Base-by-base conservation (phyloP, 2,888 invertebrate genomes). In the Lydus trimaculatus region DNA sequence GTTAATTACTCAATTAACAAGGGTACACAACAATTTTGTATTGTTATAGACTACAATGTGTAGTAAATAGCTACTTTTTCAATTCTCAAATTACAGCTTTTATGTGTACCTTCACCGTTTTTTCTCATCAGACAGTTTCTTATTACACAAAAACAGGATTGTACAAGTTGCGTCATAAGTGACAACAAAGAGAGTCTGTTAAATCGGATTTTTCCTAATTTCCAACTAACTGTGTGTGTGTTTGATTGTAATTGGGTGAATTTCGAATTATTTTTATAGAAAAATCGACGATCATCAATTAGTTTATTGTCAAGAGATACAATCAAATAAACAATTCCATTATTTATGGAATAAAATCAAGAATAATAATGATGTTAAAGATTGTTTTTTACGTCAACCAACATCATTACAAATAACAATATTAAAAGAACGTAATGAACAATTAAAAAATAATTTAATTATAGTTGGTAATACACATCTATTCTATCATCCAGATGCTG, bases 401-500 rank as follows among this genome's bases (percentile, higher is more conserved):
- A 93, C 93, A 6, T 90, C 90, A 6, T 83, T 91, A 31, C 90
- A 91, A 84, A 89, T 87, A 17, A 71, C 74, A 7, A 81, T 88
- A 64, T 83, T 94, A 23, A 83, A 86, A 71, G 89, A 89, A n/a
- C 87, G 88, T 8, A 28, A 64, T 13, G 56, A 13, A 56, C 33
- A 61, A 61, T 23, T 15, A 8, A 61, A 59, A 68, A 84, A 85
- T 3, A 84, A 85, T 62, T 86, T 90, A 63, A 75, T 93, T 25
- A 79, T 93, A 39, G 61, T 78, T 23, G 95, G 91, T 28, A 96
- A 95, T 80, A 96, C 95, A 1, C 97, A 97, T 86, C 87, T 97
- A 56, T 97, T 94, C 85, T 97, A 95, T 80, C 94, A 94, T 81
- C 95, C 96, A 0, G 90, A 92, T 81, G 93, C 96, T 2, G 93